Conservation (phyloP, 2,797 vertebrate genomes). For the Melanotaenia pygmaea region DNA sequence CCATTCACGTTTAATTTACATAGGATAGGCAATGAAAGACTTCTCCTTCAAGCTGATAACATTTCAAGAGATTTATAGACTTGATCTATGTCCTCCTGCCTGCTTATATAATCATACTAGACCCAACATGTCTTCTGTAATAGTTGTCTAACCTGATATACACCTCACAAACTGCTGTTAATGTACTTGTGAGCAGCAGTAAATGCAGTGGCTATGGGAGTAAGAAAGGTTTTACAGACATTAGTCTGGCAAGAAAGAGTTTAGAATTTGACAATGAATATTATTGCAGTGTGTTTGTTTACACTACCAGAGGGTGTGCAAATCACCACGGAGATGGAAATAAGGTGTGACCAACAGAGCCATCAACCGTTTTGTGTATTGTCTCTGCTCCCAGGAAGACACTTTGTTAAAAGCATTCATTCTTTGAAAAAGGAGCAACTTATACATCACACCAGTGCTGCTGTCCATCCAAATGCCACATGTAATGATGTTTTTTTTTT, state of each 20-base stretch:
- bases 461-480: background rate
- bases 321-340: constrained; percentile 37
- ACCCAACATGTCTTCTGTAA: background rate
- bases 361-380: constrained; percentile 56
- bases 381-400: constrained; percentile 28
- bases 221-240: constrained; percentile 17
- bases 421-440: constrained; percentile 10
- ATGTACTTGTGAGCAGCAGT: constrained; percentile 12
- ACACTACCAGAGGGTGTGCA: constrained; percentile 26
- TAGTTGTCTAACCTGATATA: constrained; percentile 1
- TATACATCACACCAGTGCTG: background rate
- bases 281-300: constrained; percentile 48
- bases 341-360: constrained; percentile 49
- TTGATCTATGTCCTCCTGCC: background rate
- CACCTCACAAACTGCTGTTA: constrained; percentile 11
- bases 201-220: constrained; percentile 14
- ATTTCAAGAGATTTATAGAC: too few relatives aligned
- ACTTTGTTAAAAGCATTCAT: constrained; percentile 18
- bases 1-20: too few relatives aligned
- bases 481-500: background rate
- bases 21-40: background rate
- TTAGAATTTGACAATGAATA: constrained; percentile 47
- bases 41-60: background rate
- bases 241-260: constrained; percentile 33
- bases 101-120: background rate